Evolutionary conservation across 53 echinoderm and acorn worm species (phyloP).

Genomic region (Echinarachnius parma): DNA sequence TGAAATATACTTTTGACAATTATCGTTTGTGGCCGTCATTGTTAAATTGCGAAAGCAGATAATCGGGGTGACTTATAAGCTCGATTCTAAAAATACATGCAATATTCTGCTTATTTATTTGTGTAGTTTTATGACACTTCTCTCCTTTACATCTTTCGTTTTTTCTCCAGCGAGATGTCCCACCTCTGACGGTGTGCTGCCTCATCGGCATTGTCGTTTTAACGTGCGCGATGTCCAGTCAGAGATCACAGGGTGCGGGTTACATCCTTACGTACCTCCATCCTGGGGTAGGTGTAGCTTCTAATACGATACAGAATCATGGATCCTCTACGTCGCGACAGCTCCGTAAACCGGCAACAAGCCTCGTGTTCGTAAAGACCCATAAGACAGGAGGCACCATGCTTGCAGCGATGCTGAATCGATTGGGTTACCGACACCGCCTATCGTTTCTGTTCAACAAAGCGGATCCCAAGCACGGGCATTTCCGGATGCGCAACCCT

Average conservation of each 20-base stretch:
- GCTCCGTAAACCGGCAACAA: conserved; percentile 15
- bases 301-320: too few relatives aligned
- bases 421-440: conserved; percentile 36
- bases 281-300: background rate
- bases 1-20: too few relatives aligned
- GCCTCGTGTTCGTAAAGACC: conserved; percentile 48
- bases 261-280: background rate
- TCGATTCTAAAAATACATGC: too few relatives aligned
- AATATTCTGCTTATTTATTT: too few relatives aligned
- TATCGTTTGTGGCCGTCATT: too few relatives aligned
- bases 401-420: conserved; percentile 45
- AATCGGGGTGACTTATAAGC: too few relatives aligned
- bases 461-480: conserved; percentile 24
- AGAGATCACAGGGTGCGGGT: background rate
- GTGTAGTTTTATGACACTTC: too few relatives aligned
- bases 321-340: too few relatives aligned
- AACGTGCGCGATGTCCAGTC: conserved; percentile 4
- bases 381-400: conserved; percentile 63
- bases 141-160: too few relatives aligned
- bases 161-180: too few relatives aligned
- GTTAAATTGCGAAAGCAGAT: too few relatives aligned
- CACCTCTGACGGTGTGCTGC: background rate
- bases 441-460: conserved; percentile 48
- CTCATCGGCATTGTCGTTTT: background rate
- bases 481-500: conserved; percentile 21